Conservation (phyloP, 35 echinoderm and acorn worm genomes). For the Apostichopus parvimensis region DNA sequence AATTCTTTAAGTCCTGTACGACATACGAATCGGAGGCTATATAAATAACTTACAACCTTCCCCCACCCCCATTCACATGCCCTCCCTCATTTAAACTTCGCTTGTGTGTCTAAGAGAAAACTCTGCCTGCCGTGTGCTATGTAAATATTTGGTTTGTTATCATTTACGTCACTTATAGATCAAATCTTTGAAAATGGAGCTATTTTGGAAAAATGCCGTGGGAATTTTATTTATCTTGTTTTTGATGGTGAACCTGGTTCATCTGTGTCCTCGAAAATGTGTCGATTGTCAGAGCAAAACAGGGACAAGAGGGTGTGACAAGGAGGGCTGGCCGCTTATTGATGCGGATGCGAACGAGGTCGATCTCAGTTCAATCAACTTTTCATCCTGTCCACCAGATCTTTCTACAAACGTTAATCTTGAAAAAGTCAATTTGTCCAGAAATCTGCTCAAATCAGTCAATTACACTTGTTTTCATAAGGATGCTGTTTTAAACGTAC, state of each 20-base stretch:
- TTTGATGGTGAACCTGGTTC: neutral
- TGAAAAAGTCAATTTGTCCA: constrained; percentile 1
- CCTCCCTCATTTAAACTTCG: too few species aligned
- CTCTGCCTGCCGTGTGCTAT: too few species aligned
- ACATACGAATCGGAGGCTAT: too few species aligned
- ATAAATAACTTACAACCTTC: too few species aligned
- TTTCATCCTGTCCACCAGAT: neutral
- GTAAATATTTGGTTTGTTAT: too few species aligned
- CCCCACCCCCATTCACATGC: too few species aligned
- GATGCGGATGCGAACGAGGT: neutral
- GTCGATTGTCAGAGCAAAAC: neutral
- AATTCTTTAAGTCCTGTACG: too few species aligned
- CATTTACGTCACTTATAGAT: neutral
- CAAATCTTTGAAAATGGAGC: neutral
- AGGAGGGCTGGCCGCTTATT: neutral
- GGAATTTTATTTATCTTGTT: neutral
- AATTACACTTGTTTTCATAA: constrained; percentile 15
- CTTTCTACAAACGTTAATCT: neutral
- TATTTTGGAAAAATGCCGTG: neutral
- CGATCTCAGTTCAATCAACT: constrained; percentile 31
- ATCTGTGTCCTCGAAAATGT: neutral
- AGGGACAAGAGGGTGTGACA: neutral
- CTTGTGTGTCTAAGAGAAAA: too few species aligned
- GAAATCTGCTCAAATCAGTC: constrained; percentile 18
- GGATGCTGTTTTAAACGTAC: neutral